Evolutionary conservation across 2,113 vertebrate genomes (phyloP), one percentile per base, ranked within the genome.

Genomic region (Okapia johnstoni): DNA sequence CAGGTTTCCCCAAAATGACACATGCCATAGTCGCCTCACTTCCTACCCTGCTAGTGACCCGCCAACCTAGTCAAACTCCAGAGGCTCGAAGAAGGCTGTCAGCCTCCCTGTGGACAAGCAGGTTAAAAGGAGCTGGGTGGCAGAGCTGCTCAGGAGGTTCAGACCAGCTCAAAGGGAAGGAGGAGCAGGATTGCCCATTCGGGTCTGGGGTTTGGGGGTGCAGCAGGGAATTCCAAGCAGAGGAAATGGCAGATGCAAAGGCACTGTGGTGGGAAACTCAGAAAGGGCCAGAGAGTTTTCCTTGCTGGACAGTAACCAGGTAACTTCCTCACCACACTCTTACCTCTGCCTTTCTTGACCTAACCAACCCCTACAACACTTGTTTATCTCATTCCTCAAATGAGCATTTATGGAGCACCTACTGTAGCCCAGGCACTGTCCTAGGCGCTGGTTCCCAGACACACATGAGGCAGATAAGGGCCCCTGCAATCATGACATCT

Each of bases 91-190:
- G 40, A 14, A 5, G 14, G 4, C 70, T 55, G 55, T 48, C 36
- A 2, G 30, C 40, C 73, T 52, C 79, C 11, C 13, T 5, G 16
- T 7, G 77, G 30, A 30, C 2, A 5, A 23, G 52, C 26, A 23
- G 5, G 28, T 21, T 36, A 54, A 48, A 16, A 11, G n/a, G 54
- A 66, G 66, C 61, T 43, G 16, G 48, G 73, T 23, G n/a, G 54
- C n/a, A 55, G 76, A 36, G 83, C 43, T 26, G 25, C 86, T 54
- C 57, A 4, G 36, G n/a, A 30, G 19, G 17, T 36, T 43, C 21
- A 0, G 6, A 1, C 4, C 1, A 33, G 43, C 90, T 46, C 21
- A 21, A 25, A 30, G n/a, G 26, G 48, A 17, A 36, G 30, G 8
- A 12, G 3, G 46, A 15, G 19, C 14, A 16, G 60, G 63, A 21